Conservation (phyloP, 1,140 invertebrate species). For the Brachystomella parvula region DNA sequence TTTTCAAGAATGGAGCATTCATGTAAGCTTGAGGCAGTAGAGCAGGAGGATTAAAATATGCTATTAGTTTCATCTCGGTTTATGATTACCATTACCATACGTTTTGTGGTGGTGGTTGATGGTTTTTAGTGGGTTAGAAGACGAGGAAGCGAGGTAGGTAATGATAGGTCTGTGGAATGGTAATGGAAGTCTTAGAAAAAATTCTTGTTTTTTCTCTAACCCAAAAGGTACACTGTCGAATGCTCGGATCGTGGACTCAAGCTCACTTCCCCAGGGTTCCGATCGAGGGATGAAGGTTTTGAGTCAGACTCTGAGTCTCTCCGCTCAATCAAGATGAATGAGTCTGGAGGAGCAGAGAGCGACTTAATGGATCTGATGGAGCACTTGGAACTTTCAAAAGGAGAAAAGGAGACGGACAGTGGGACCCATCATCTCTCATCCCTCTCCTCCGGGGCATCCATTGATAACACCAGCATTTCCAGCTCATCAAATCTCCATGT, state of each 20-base stretch:
- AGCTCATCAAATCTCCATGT: constrained; percentile 29
- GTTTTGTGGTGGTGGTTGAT: background rate
- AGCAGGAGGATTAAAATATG: constrained; percentile 8
- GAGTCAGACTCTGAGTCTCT: constrained; percentile 37
- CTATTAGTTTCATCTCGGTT: background rate
- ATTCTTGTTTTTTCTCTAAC: background rate
- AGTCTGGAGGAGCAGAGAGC: constrained; percentile 15
- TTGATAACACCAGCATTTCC: constrained; percentile 34
- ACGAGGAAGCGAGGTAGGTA: background rate
- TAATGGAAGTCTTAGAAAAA: background rate
- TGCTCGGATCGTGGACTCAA: constrained; percentile 36
- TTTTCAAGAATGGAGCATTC: background rate
- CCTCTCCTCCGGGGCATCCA: constrained; percentile 20
- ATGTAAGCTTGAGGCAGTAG: background rate
- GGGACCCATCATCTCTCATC: constrained; percentile 19
- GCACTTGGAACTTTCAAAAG: constrained; percentile 30
- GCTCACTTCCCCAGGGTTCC: constrained; percentile 27
- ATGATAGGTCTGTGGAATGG: background rate
- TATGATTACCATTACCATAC: constrained; percentile 7
- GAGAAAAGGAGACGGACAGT: constrained; percentile 26
- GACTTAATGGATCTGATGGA: constrained; percentile 31
- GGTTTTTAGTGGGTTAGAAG: constrained; percentile 3
- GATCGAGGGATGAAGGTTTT: constrained; percentile 36
- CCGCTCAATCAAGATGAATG: constrained; percentile 28
- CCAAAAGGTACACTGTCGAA: constrained; percentile 35